Conservation (phyloP, 2,113 vertebrate genomes). For the Mesocricetus auratus region DNA sequence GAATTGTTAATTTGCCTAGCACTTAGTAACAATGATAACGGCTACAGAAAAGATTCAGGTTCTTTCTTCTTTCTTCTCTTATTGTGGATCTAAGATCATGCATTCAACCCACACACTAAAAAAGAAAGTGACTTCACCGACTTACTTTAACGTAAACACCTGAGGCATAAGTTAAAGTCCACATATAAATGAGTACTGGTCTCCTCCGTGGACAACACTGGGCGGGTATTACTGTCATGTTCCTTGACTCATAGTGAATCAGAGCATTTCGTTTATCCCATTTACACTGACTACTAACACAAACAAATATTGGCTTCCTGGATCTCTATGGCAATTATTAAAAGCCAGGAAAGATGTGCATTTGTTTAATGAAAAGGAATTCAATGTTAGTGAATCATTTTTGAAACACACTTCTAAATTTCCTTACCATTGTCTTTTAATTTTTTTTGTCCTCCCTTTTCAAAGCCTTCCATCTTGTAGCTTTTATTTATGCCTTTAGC, state of each 20-base stretch:
- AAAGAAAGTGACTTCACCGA: not conserved
- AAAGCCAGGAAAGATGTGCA: not conserved
- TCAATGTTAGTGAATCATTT: not conserved
- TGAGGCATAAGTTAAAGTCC: not conserved
- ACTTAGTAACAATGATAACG: not conserved
- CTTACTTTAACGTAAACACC: not conserved
- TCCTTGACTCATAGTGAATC: not conserved
- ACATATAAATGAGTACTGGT: not conserved
- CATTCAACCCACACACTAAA: not conserved
- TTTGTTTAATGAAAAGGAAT: not conserved
- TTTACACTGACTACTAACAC: not conserved
- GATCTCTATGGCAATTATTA: not conserved
- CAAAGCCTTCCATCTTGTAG: not conserved
- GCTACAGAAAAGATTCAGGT: not conserved
- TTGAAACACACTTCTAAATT: not conserved
- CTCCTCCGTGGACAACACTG: not conserved
- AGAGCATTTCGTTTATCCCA: not conserved
- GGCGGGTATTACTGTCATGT: not conserved
- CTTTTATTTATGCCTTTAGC: conserved; percentile 13
- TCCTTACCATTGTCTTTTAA: not conserved
- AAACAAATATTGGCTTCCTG: not conserved
- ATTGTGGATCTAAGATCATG: not conserved
- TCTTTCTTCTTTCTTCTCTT: not conserved
- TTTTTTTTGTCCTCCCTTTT: not conserved
- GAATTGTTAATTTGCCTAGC: not conserved